Evolutionary conservation across 2,113 vertebrate genomes (phyloP), one percentile per base, ranked within the genome.

Genomic region (Microtus pennsylvanicus): DNA sequence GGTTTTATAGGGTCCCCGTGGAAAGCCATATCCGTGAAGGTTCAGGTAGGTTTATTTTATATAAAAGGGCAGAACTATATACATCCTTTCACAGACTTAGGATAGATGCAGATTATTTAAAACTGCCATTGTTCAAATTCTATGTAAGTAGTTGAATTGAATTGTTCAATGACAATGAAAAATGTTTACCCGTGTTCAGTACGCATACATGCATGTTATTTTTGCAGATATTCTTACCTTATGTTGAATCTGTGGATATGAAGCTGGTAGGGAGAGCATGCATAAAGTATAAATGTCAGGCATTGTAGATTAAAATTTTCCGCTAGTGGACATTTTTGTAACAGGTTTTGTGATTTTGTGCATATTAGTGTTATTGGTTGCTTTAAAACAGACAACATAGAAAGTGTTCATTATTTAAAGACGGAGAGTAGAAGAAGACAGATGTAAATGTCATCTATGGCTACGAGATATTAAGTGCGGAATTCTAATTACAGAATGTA

Each of bases 401-500:
- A 82, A 94, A 89, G 72, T 89, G 93, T 58, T 97, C 61, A 93
- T 63, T 80, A 75, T 97, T 97, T 97, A 89, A 91, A 93, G 63
- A 93, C 22, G 42, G 35, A 92, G 96, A 93, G 76, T 92, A 93
- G 94, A 30, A 96, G 96, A 97, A 95, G 80, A 94, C 88, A 98
- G 93, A 98, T 96, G 91, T 91, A 98, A 96, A 95, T 92, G 93
- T 92, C 91, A 94, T 58, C 69, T 91, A 47, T 91, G 95, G 96
- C 50, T 50, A 91, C 93, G 93, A 92, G 67, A 28, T 97, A 95
- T 96, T 96, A 98, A 96, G 93, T 96, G 92, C 3, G 0, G 94
- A 83, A 47, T 97, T 91, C 93, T 98, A 98, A 98, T 98, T 97
- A 95, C 90, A 95, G 89, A 90, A 93, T 83, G 87, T 96, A 96